Percentiles rank a stretch among this genome's conserved stretches.
Evolutionary conservation across 2,113 vertebrate genomes (phyloP).

Genomic region (Riparia riparia): DNA sequence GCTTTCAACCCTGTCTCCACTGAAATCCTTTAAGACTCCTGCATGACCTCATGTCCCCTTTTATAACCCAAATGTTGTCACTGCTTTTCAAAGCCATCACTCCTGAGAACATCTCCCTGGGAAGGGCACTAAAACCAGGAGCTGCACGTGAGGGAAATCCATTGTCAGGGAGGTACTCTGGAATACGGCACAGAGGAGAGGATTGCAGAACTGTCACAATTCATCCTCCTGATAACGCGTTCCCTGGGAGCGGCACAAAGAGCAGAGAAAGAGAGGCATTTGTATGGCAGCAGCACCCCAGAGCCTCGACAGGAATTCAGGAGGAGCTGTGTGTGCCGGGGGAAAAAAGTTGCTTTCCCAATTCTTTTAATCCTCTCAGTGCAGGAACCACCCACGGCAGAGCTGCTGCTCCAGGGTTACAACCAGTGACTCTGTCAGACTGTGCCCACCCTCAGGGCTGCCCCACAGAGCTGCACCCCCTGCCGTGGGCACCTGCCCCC

Average conservation of each 20-base stretch:
- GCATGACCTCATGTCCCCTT: neutral
- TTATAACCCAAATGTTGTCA: neutral
- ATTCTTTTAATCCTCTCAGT: neutral
- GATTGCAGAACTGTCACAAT: constrained; percentile 13
- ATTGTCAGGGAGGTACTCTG: constrained; percentile 18
- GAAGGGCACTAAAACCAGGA: neutral
- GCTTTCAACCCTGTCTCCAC: neutral
- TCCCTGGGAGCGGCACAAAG: constrained; percentile 14
- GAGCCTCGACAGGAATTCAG: neutral
- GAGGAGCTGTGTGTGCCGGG: neutral
- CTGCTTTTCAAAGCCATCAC: constrained; percentile 17
- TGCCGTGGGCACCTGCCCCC: neutral
- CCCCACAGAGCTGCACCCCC: neutral
- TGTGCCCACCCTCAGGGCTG: neutral
- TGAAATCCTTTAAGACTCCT: neutral
- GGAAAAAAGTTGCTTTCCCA: neutral
- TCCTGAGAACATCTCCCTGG: neutral
- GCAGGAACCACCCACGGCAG: neutral
- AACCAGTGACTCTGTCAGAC: neutral
- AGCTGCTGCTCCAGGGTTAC: neutral
- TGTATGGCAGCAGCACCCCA: neutral
- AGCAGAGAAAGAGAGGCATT: neutral
- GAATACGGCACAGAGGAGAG: neutral
- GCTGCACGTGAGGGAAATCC: constrained; percentile 1
- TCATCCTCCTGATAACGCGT: constrained; percentile 18